Evolutionary conservation across 2,113 vertebrate species (phyloP).

Genomic region (Nothoprocta pentlandii): DNA sequence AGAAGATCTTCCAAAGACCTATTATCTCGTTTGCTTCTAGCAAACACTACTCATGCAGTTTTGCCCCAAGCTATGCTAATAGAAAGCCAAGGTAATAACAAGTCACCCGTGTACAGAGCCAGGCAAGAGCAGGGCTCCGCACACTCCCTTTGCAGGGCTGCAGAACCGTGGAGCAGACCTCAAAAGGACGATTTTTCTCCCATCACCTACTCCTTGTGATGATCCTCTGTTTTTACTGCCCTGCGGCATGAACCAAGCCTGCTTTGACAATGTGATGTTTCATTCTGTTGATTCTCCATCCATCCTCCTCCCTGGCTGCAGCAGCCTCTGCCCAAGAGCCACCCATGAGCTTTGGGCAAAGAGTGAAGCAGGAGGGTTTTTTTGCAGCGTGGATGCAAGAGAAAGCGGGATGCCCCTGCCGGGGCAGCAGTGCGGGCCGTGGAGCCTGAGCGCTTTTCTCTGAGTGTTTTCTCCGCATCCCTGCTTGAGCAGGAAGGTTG

Average conservation of each 20-base stretch:
- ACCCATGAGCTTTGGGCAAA: neutral
- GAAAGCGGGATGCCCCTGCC: neutral
- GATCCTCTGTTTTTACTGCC: neutral
- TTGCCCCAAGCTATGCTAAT: neutral
- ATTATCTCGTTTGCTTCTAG: neutral
- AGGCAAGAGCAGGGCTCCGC: neutral
- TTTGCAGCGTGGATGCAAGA: neutral
- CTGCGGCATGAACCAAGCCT: neutral
- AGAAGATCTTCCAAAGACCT: rapidly evolving
- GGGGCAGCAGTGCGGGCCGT: neutral
- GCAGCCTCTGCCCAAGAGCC: neutral
- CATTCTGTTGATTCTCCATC: neutral
- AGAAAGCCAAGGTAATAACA: no score
- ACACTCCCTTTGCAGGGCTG: neutral
- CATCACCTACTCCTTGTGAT: neutral
- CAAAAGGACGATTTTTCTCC: neutral
- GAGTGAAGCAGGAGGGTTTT: neutral
- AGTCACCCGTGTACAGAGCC: rapidly evolving
- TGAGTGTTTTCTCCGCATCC: rapidly evolving
- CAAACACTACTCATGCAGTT: neutral
- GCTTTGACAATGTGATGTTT: neutral
- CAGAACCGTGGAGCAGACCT: rapidly evolving
- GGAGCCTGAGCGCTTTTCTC: rapidly evolving
- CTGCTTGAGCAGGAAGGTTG: no score
- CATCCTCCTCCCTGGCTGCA: neutral